Percentiles rank a stretch among this genome's conserved stretches.
These are phyloP conservation scores for Crotalus tigris DNA, from an alignment of 2,113 vertebrate genomes.

Conservation along the genomic window DNA sequence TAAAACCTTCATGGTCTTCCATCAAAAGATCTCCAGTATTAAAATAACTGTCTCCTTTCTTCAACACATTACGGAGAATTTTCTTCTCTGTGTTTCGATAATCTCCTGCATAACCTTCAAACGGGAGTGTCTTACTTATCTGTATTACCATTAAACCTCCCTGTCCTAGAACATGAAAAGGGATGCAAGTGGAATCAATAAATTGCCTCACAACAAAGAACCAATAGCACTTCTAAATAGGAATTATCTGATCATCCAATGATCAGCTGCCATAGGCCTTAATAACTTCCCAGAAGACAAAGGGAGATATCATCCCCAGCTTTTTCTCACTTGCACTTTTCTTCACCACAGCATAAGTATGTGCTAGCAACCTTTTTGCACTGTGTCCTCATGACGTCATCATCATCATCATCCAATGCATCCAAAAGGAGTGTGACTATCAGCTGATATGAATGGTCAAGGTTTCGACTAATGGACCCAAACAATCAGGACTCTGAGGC, in stretches of 20 bases:
- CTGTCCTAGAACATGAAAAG: slow-evolving; percentile 67
- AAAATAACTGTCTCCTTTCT: slow-evolving; percentile 75
- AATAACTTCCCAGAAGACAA: not conserved
- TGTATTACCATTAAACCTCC: slow-evolving; percentile 77
- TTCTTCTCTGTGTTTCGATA: slow-evolving; percentile 76
- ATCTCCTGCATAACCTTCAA: slow-evolving; percentile 81
- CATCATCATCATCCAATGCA: not conserved
- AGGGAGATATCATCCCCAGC: not conserved
- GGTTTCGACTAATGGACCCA: no score
- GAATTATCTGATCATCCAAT: not conserved
- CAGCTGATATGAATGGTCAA: not conserved
- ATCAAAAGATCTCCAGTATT: slow-evolving; percentile 84
- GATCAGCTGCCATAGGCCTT: not conserved
- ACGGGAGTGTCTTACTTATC: slow-evolving; percentile 68
- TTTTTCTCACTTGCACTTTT: not conserved
- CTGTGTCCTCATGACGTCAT: not conserved
- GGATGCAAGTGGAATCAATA: not conserved
- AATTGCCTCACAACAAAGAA: not conserved
- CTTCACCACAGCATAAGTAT: not conserved
- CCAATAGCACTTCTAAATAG: not conserved
- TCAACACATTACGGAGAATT: slow-evolving; percentile 74
- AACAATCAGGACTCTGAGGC: no score
- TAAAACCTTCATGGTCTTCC: slow-evolving; percentile 73
- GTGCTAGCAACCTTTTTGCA: not conserved
- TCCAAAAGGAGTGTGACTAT: not conserved